A percentile compares a stretch with the other conserved stretches of the same genome.
Conservation (phyloP, 2,888 invertebrate species). For the Parnassius orleans region DNA sequence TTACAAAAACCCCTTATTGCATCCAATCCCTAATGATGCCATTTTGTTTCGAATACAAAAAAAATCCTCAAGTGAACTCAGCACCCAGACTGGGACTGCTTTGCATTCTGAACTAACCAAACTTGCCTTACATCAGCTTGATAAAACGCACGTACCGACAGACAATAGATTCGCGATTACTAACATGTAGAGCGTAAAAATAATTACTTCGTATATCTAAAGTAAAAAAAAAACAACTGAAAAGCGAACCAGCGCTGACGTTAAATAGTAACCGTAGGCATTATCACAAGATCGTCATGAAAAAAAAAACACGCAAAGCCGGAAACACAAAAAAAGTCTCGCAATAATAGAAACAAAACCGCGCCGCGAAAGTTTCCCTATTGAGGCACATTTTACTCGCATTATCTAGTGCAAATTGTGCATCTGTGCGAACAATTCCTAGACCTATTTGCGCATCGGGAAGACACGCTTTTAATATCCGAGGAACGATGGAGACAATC, state of each 20-base stretch:
- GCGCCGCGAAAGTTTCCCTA: constrained; percentile 52
- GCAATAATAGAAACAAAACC: constrained; percentile 57
- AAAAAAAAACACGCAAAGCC: constrained; percentile 40
- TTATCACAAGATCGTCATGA: constrained; percentile 47
- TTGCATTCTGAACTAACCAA: constrained; percentile 25
- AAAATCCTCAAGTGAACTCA: constrained; percentile 24
- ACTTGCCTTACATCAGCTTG: constrained; percentile 27
- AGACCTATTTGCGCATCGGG: constrained; percentile 45
- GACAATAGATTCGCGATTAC: constrained; percentile 29
- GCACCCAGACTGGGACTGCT: constrained; percentile 10
- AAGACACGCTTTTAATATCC: constrained; percentile 77
- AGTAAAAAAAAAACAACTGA: constrained; percentile 28
- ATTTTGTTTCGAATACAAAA: constrained; percentile 23
- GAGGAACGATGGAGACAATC: constrained; percentile 77
- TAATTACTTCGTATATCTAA: constrained; percentile 29
- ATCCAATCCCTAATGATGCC: constrained; percentile 10
- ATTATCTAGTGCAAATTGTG: constrained; percentile 50
- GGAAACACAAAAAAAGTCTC: constrained; percentile 48
- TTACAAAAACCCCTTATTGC: constrained; percentile 6
- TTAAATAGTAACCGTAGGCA: constrained; percentile 29
- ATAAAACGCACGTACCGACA: constrained; percentile 29
- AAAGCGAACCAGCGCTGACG: constrained; percentile 29
- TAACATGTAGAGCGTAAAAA: constrained; percentile 29
- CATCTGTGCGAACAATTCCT: constrained; percentile 41
- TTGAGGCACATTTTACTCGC: constrained; percentile 47